phyloP scores from a whole-genome alignment of 2,113 vertebrate genomes.

The Xiphophorus couchianus region DNA sequence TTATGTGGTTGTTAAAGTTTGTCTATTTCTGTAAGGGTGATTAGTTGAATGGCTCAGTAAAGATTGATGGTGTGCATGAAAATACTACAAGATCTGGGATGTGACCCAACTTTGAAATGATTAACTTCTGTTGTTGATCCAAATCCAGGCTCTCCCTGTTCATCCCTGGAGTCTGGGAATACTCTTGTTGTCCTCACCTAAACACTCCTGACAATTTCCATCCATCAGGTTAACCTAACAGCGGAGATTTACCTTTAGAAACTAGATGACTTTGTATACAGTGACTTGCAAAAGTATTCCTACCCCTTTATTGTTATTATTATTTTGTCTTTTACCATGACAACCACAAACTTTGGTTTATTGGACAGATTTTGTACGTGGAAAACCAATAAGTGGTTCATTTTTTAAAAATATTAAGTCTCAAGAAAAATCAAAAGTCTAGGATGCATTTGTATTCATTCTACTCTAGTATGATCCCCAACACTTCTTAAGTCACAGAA shows the following conservation, averaged over 20 bases:
- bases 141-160: background rate
- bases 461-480: too few relatives aligned
- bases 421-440: too few relatives aligned
- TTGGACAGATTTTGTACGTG: too few relatives aligned
- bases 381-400: too few relatives aligned
- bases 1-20: background rate
- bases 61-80: background rate
- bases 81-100: background rate
- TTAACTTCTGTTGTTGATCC: background rate
- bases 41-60: background rate
- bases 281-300: background rate
- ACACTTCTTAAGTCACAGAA: too few relatives aligned
- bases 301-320: background rate
- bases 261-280: background rate
- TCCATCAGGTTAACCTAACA: conserved; percentile 12
- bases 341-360: background rate
- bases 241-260: background rate
- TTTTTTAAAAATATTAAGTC: too few relatives aligned
- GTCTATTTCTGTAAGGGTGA: background rate
- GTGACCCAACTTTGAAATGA: background rate
- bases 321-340: background rate
- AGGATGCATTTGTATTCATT: too few relatives aligned
- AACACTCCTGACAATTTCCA: conserved; percentile 15
- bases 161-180: background rate
- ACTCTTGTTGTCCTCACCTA: conserved; percentile 15